A percentile compares a stretch with the other conserved stretches of the same genome.
phyloP scores from a whole-genome alignment of 2,113 vertebrate species.

The Microcebus lehilahytsara region DNA sequence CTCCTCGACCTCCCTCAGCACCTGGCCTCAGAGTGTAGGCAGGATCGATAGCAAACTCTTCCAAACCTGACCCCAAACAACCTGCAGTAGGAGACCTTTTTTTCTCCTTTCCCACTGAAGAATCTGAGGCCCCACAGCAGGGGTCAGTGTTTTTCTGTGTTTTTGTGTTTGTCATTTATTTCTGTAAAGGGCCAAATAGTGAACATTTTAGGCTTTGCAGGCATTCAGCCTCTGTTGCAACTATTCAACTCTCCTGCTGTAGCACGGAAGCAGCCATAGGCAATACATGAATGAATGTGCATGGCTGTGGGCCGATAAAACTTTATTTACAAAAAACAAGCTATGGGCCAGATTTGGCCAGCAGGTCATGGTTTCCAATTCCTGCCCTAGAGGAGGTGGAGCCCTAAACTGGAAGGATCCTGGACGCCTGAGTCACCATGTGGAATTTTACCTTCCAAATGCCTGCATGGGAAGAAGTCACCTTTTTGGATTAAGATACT shows the following conservation, averaged over 20 bases:
- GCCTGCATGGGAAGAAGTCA: fast-evolving
- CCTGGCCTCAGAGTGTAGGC: fast-evolving
- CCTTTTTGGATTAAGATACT: not conserved
- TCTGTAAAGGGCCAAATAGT: not conserved
- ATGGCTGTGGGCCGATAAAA: not conserved
- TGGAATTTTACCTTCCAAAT: not conserved
- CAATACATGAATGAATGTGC: fast-evolving
- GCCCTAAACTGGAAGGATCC: too few species aligned
- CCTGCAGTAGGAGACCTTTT: fast-evolving
- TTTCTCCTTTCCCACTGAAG: not conserved
- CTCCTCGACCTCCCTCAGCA: not conserved
- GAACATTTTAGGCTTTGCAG: not conserved
- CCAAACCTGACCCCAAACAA: fast-evolving
- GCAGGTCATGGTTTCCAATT: fast-evolving
- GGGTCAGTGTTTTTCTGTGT: not conserved
- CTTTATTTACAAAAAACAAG: not conserved
- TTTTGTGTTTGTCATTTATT: not conserved
- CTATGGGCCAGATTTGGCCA: not conserved
- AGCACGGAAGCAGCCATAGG: not conserved
- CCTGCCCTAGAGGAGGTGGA: fast-evolving
- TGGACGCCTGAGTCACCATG: fast-evolving
- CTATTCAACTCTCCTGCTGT: fast-evolving
- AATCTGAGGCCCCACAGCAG: not conserved
- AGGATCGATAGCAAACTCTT: fast-evolving
- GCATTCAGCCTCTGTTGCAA: not conserved